phyloP scores from a whole-genome alignment of 2,113 vertebrate genomes.

The Tylochromis polylepis region DNA sequence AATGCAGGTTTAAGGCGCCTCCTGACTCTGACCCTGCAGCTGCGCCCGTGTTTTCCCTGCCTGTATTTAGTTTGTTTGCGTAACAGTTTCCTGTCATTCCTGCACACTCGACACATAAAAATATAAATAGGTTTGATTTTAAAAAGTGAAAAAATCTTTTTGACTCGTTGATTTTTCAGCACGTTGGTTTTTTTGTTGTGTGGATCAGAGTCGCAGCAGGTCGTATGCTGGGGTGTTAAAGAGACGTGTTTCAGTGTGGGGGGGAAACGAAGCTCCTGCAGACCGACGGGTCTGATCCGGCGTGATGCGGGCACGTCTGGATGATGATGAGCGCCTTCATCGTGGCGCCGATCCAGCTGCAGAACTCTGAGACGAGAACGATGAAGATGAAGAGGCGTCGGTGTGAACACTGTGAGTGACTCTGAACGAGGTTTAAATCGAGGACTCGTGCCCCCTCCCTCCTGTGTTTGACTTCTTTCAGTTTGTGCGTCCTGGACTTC shows the following conservation, averaged over 20 bases:
- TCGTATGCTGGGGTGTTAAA: accelerated
- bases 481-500: not conserved
- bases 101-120: accelerated
- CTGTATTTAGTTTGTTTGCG: not conserved
- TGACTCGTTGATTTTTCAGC: not conserved
- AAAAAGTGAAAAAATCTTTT: accelerated
- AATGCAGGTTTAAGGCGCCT: not conserved
- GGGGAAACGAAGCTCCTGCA: not conserved
- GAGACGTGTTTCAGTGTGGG: not conserved
- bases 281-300: accelerated
- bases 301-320: not conserved
- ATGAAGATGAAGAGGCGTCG: not conserved
- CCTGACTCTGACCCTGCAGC: not conserved
- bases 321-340: not conserved
- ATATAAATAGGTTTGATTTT: not conserved
- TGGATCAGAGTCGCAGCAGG: not conserved
- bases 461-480: accelerated
- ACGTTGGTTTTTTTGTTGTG: not conserved
- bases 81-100: accelerated
- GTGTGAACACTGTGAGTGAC: conserved; percentile 26
- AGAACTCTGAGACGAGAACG: not conserved
- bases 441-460: not conserved
- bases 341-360: accelerated
- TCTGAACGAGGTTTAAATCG: not conserved
- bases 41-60: accelerated